phyloP scores from a whole-genome alignment of 2,113 vertebrate genomes.

The Eubucco bourcierii region DNA sequence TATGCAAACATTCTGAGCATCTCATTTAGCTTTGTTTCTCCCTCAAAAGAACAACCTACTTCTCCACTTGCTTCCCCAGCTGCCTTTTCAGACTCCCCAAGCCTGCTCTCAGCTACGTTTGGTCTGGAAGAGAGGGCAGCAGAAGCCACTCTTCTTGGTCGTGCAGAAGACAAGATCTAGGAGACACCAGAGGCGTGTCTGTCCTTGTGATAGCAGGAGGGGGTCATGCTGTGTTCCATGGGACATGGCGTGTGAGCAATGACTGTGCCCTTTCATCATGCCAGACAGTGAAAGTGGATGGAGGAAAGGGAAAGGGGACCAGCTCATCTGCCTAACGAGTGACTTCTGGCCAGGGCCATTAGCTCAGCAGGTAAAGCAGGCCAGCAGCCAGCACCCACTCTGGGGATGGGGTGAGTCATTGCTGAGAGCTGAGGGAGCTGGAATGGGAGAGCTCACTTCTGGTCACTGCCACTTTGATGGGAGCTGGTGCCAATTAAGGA shows the following conservation, averaged over 20 bases:
- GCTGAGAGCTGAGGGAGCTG: neutral
- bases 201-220: neutral
- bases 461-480: neutral
- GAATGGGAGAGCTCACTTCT: neutral
- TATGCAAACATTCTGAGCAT: constrained; percentile 19
- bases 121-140: neutral
- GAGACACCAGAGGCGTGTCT: neutral
- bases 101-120: neutral
- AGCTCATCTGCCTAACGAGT: neutral
- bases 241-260: neutral
- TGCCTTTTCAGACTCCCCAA: neutral
- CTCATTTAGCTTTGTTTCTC: constrained; percentile 19
- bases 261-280: neutral
- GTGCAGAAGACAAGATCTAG: fast-evolving
- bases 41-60: neutral
- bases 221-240: neutral
- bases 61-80: neutral
- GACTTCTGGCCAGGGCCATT: neutral
- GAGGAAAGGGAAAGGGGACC: neutral
- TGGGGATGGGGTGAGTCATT: neutral
- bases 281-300: constrained; percentile 5
- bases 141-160: fast-evolving
- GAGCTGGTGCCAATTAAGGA: neutral
- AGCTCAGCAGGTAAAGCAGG: neutral
- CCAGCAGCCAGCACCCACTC: neutral